These are phyloP conservation scores for Erithacus rubecula DNA, from an alignment of 2,797 vertebrate genomes.

Conservation along the genomic window DNA sequence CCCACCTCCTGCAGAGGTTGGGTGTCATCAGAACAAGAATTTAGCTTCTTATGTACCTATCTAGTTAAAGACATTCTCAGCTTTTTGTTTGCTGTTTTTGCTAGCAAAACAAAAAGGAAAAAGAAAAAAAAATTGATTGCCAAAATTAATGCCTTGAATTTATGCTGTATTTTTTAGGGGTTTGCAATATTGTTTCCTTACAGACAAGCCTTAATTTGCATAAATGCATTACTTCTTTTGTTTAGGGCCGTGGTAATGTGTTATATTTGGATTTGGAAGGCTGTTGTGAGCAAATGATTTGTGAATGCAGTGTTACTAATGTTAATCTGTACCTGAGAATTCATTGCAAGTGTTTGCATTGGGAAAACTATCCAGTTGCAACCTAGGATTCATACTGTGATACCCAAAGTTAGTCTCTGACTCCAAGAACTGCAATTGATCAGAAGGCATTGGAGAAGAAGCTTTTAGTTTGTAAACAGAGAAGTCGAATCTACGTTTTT, in stretches of 20 bases:
- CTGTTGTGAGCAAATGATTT: fast-evolving
- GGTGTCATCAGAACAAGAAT: neutral
- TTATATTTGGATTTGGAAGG: neutral
- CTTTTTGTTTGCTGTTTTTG: neutral
- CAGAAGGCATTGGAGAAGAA: neutral
- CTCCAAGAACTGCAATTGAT: neutral
- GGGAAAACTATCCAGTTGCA: neutral
- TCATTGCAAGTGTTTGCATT: neutral
- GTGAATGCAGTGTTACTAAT: neutral
- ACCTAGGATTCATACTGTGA: neutral
- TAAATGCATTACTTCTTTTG: neutral
- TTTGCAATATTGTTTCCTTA: neutral
- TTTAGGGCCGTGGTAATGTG: neutral
- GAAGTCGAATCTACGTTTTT: neutral
- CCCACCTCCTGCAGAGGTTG: neutral
- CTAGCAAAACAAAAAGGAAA: neutral
- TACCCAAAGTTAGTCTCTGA: neutral
- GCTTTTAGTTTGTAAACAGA: neutral
- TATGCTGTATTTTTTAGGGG: neutral
- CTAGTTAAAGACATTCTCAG: neutral
- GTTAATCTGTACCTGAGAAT: neutral
- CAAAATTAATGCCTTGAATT: neutral
- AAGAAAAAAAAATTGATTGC: neutral
- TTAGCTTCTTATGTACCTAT: neutral
- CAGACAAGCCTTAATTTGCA: neutral